Base-by-base conservation (phyloP, 2,888 invertebrate genomes). In the Hyles lineata region DNA sequence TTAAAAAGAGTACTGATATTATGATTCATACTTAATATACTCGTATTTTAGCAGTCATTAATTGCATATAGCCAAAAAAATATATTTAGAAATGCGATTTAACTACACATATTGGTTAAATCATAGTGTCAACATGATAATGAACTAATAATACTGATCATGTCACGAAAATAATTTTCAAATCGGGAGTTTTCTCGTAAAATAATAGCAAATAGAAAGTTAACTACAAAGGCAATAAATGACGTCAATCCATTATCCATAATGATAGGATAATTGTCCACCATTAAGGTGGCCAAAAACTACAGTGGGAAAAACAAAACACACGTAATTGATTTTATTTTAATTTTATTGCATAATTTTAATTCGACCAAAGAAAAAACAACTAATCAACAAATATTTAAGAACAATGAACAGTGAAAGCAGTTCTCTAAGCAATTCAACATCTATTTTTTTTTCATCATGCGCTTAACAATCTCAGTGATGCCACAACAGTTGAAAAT, bases 291-390 rank as follows among this genome's bases (percentile, higher is more conserved):
- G 4, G n/a, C 55, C 21, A 35, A n/a, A 9, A 21, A 21, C 8
- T 11, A 43, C 3, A 43, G 1, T 63, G 35, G 63, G 63, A 15
- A n/a, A 63, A 70, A 75, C 19, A 70, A 74, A 69, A 74, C 79
- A 80, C 72, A 78, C 74, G 73, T 60, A 71, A 73, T 76, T 77
- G 74, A 74, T 83, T 85, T 87, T 85, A 79, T 83, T 83, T 82
- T 82, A 85, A 79, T 88, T 84, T 91, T 91, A 92, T 91, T 93
- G 86, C 86, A 84, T 90, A 89, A 87, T 89, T 86, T 86, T 84
- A 83, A 89, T 89, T 87, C 89, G 87, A 86, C 84, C 86, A 87
- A 89, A 87, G 88, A 86, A 87, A 85, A 86, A 82, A 82, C 82
- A 81, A 76, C 78, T 79, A 79, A 85, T 83, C 80, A 91, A 90